These are phyloP conservation scores for Limanda limanda DNA, from an alignment of 2,113 vertebrate genomes.

Conservation along the genomic window DNA sequence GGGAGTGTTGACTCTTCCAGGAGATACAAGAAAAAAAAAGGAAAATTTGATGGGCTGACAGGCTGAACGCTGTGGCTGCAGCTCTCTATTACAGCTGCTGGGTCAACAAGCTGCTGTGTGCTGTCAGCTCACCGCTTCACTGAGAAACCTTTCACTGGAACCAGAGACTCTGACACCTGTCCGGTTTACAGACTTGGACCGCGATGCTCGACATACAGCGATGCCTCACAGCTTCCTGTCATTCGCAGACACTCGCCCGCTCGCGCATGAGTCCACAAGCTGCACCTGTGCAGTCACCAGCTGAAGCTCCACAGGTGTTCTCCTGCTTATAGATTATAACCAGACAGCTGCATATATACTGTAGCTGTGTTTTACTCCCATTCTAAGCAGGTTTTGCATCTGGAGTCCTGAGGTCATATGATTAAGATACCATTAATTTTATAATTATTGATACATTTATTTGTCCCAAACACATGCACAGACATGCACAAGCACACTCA, in stretches of 20 bases:
- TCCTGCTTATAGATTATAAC: background rate
- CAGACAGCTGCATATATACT: too few species aligned
- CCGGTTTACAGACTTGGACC: constrained; percentile 31
- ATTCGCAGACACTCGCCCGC: background rate
- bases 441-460: too few species aligned
- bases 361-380: too few species aligned
- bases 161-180: constrained; percentile 43
- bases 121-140: constrained; percentile 35
- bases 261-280: background rate
- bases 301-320: background rate
- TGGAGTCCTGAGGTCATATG: background rate
- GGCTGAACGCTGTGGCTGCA: constrained; percentile 4
- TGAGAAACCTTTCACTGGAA: constrained; percentile 30
- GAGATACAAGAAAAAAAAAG: background rate
- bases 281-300: constrained; percentile 9
- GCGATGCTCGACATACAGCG: background rate
- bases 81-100: constrained; percentile 23
- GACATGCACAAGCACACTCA: too few species aligned
- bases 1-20: background rate
- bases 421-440: too few species aligned
- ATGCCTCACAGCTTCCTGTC: constrained; percentile 5
- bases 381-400: background rate
- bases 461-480: too few species aligned
- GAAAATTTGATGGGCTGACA: constrained; percentile 17
- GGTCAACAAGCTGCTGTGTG: constrained; percentile 37